phyloP scores from a whole-genome alignment of 2,888 invertebrate species.

The Itoplectis maculator region DNA sequence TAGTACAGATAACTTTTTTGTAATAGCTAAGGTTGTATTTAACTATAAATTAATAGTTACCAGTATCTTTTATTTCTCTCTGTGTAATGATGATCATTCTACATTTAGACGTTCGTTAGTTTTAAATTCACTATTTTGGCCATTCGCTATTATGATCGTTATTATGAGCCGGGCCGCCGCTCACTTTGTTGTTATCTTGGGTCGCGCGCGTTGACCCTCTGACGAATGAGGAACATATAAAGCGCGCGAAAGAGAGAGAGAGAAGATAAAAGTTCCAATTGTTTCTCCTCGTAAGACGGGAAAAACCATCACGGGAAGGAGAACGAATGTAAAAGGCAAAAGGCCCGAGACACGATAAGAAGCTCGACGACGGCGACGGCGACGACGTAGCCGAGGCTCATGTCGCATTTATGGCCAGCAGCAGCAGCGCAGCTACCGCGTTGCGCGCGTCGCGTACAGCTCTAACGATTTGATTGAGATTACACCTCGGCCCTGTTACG shows the following conservation, averaged over 20 bases:
- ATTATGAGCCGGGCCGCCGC: too few relatives aligned
- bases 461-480: constrained; percentile 61
- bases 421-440: constrained; percentile 8
- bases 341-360: background rate
- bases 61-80: too few relatives aligned
- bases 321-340: constrained; percentile 7
- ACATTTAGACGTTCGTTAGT: too few relatives aligned
- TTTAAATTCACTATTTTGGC: too few relatives aligned
- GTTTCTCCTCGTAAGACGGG: constrained; percentile 8
- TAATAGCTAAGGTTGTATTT: too few relatives aligned
- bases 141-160: too few relatives aligned
- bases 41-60: too few relatives aligned
- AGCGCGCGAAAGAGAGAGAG: constrained; percentile 1
- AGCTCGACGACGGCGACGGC: constrained; percentile 10
- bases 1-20: too few relatives aligned
- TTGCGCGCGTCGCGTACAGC: constrained; percentile 16
- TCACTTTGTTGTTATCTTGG: constrained; percentile 55
- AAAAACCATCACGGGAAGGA: background rate
- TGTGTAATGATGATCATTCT: too few relatives aligned
- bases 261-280: constrained; percentile 3
- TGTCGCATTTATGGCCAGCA: background rate
- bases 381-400: too few relatives aligned
- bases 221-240: background rate
- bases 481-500: constrained; percentile 63
- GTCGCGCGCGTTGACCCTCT: constrained; percentile 65